Percentiles rank a stretch among this genome's conserved stretches.
Evolutionary conservation across 2,797 vertebrate species (phyloP).

Genomic region (Masticophis lateralis): DNA sequence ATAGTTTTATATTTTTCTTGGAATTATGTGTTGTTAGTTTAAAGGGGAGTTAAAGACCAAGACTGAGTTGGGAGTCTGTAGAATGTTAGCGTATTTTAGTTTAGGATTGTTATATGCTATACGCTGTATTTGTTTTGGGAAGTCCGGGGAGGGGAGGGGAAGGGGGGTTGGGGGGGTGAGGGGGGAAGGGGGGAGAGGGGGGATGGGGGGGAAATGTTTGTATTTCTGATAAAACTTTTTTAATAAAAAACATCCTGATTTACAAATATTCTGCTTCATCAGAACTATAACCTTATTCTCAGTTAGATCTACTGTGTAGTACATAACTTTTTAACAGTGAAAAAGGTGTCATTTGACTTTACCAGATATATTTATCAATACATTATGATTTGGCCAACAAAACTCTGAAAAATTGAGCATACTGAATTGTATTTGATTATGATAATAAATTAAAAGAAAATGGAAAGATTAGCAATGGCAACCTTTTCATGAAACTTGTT

Average conservation of each 20-base stretch:
- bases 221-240: too few species aligned
- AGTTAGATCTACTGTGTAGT: background rate
- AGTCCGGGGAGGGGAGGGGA: too few species aligned
- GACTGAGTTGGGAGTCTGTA: too few species aligned
- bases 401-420: background rate
- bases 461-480: background rate
- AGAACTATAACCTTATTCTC: background rate
- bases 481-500: background rate
- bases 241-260: background rate
- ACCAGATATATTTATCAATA: background rate
- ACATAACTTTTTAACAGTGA: background rate
- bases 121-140: too few species aligned
- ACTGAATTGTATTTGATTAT: background rate
- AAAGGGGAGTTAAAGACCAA: too few species aligned
- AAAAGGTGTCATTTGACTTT: background rate
- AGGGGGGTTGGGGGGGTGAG: too few species aligned
- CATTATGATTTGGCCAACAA: background rate
- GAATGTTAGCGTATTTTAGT: too few species aligned
- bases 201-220: too few species aligned
- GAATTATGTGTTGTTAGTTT: too few species aligned
- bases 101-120: too few species aligned
- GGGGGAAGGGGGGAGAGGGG: too few species aligned
- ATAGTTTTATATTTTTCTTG: too few species aligned
- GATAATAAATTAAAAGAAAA: background rate
- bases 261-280: background rate